phyloP scores from a whole-genome alignment of 2,113 vertebrate genomes.

The Gopherus evgoodei region DNA sequence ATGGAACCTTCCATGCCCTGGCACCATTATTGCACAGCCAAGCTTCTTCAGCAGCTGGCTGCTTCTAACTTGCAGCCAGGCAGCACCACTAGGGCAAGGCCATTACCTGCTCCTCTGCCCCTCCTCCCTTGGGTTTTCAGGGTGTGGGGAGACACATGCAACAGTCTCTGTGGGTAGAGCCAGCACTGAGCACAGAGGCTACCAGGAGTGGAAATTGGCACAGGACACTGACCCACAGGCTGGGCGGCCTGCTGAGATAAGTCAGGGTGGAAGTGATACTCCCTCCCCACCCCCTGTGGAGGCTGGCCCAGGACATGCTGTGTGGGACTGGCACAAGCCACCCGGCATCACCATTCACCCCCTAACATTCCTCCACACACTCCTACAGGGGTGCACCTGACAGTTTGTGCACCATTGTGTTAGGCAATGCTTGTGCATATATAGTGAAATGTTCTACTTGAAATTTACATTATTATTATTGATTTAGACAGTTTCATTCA shows the following conservation, averaged over 20 bases:
- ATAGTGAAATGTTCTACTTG: accelerated
- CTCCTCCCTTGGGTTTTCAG: no score
- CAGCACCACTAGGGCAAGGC: no score
- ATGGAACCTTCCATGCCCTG: neutral
- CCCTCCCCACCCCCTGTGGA: neutral
- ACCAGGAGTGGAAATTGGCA: neutral
- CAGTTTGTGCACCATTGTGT: neutral
- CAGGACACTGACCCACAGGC: neutral
- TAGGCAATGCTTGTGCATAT: neutral
- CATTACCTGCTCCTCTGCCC: no score
- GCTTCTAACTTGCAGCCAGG: no score
- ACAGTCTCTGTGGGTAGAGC: neutral
- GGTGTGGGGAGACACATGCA: neutral
- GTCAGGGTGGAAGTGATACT: neutral
- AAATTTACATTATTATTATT: neutral
- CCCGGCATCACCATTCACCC: neutral
- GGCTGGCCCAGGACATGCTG: neutral
- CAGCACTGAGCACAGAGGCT: neutral
- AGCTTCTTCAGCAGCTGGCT: no score
- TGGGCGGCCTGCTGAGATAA: neutral
- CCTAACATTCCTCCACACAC: neutral
- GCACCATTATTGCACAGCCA: neutral
- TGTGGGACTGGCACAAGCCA: neutral
- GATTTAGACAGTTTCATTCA: neutral
- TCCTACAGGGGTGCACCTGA: neutral